Percentiles rank a stretch among this genome's conserved stretches.
These are phyloP conservation scores for Gavialis gangeticus DNA, from an alignment of 2,113 vertebrate species.

Conservation along the genomic window DNA sequence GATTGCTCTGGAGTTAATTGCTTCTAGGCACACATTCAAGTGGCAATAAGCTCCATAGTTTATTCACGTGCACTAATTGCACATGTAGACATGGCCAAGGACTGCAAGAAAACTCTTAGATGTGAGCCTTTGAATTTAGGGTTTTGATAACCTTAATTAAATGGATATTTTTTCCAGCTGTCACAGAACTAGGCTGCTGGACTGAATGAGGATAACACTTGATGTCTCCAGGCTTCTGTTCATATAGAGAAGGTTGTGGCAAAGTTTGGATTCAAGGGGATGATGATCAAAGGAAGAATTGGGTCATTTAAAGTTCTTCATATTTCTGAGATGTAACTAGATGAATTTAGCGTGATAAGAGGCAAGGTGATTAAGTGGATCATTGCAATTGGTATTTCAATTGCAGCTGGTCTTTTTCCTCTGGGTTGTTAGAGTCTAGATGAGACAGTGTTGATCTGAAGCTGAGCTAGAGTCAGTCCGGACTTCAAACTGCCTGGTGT, in stretches of 20 bases:
- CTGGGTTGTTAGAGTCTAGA: rapidly evolving
- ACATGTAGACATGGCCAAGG: no score
- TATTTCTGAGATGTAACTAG: background rate
- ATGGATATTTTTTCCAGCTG: background rate
- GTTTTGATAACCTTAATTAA: background rate
- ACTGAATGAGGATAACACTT: background rate
- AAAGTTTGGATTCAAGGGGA: background rate
- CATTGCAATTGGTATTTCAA: background rate
- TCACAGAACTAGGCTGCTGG: background rate
- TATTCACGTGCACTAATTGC: no score
- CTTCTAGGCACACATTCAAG: no score
- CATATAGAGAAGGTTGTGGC: background rate
- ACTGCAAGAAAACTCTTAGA: no score
- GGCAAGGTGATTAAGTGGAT: background rate
- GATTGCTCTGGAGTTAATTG: no score
- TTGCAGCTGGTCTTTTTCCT: background rate
- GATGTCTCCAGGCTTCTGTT: background rate
- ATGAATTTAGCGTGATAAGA: background rate
- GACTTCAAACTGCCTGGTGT: background rate
- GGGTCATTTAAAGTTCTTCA: background rate
- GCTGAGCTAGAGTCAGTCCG: background rate
- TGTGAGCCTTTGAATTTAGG: no score
- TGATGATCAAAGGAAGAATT: background rate
- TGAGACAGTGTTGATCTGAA: background rate
- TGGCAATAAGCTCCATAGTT: no score